A percentile compares a stretch with the other conserved stretches of the same genome.
Conservation (phyloP, 2,113 vertebrate genomes). For the Typhlomys cinereus region DNA sequence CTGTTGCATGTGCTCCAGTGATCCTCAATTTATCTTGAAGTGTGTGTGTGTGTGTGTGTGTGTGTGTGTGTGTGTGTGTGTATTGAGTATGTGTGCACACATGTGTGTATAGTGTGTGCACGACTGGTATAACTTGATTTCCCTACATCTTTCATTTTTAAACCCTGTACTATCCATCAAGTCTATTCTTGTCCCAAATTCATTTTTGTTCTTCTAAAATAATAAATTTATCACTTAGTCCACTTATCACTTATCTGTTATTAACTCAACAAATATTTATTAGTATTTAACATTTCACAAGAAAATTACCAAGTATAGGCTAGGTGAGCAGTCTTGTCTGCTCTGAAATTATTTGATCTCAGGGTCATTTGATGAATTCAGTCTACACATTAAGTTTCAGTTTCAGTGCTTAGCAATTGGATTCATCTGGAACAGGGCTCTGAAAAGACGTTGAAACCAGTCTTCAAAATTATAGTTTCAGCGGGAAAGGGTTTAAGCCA, state of each 20-base stretch:
- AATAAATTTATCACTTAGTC: background rate
- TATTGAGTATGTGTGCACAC: background rate
- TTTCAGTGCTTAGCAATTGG: no score
- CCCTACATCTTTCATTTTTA: background rate
- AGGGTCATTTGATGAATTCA: background rate
- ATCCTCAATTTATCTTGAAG: background rate
- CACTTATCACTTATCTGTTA: no score
- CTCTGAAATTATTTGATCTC: background rate
- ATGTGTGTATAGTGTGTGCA: background rate
- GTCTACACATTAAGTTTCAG: background rate
- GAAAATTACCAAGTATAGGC: background rate
- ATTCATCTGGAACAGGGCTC: no score
- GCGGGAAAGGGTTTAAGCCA: no score
- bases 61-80: background rate
- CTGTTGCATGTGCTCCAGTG: rapidly evolving
- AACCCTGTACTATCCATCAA: background rate
- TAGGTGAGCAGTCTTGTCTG: background rate
- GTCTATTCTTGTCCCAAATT: background rate
- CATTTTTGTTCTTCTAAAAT: background rate
- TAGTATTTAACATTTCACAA: background rate
- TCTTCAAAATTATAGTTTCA: no score
- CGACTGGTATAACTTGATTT: background rate
- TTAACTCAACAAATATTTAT: background rate
- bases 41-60: background rate
- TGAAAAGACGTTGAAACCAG: no score